Evolutionary conservation across 2,888 invertebrate species (phyloP), one percentile per base, ranked within the genome.

Genomic region (Drosophila putrida): DNA sequence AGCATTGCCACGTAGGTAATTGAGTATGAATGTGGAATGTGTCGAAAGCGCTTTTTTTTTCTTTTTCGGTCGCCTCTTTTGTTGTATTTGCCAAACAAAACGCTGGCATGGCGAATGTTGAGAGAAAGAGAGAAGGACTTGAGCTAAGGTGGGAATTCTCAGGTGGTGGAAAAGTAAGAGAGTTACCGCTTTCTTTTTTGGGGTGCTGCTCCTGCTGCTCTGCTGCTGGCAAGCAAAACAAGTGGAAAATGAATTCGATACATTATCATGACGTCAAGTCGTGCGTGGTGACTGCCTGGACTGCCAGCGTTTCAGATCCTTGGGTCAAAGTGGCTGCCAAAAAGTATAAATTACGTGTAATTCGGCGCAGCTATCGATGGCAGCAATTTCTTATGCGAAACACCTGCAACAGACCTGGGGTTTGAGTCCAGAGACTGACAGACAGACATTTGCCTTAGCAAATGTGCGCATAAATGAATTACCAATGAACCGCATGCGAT

Each of bases 1-100:
- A 51, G 41, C 70, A 69, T 62, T 59, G 66, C 80, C 76, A 78
- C 88, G 82, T 77, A 81, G 82, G 89, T 86, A 85, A 85, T 85
- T 85, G 89, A 81, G 89, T 88, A 87, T 85, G 84, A 87, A 87
- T 88, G 82, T 65, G 86, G 77, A 88, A 87, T 85, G 89, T 88
- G 83, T 82, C 78, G 88, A 88, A 88, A 88, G 87, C 88, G 72
- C 25, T 46, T 28, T 43, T 61, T 54, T 46, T 15, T 27, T 41
- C 33, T 55, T 27, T 8, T n/a, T 53, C 20, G 13, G 10, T 39
- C 36, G 36, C 33, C 13, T n/a, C 13, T 49, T 27, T 31, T 31
- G 5, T 8, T n/a, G 54, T 88, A 80, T 84, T 84, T 84, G 83
- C 73, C 78, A 88, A 84, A 80, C 86, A 85, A 86, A 83, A 82